A percentile compares a stretch with the other conserved stretches of the same genome.
phyloP scores from a whole-genome alignment of 2,797 vertebrate genomes.

The Sebastes reedi region DNA sequence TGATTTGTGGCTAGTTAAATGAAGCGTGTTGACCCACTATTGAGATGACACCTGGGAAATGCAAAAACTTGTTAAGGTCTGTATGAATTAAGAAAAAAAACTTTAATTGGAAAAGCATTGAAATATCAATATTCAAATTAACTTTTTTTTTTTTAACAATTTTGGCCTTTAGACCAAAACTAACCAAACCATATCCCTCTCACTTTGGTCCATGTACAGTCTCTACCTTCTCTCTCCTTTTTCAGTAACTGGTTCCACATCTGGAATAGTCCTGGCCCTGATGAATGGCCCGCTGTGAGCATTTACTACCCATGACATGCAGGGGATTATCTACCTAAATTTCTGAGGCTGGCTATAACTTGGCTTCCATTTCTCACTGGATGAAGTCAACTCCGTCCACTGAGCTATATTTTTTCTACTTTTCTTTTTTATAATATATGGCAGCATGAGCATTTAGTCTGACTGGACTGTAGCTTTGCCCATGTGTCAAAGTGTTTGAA shows the following conservation, averaged over 20 bases:
- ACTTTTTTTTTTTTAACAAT: background rate
- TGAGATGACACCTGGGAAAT: background rate
- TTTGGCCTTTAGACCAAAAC: background rate
- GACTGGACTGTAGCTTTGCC: background rate
- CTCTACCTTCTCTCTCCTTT: background rate
- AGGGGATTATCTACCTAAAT: slow-evolving; percentile 64
- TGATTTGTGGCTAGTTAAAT: background rate
- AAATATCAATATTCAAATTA: background rate
- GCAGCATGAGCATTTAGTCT: background rate
- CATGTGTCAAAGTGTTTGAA: slow-evolving; percentile 11
- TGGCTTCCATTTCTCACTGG: slow-evolving; percentile 33
- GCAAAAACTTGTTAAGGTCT: background rate
- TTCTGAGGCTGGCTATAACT: slow-evolving; percentile 40
- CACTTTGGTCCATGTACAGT: background rate
- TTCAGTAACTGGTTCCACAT: slow-evolving; percentile 74
- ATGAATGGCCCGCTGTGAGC: slow-evolving; percentile 55
- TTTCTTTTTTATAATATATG: background rate
- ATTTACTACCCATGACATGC: slow-evolving; percentile 67
- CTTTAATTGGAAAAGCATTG: background rate
- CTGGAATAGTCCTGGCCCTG: slow-evolving; percentile 68
- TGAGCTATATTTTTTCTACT: background rate
- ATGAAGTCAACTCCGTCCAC: slow-evolving; percentile 17
- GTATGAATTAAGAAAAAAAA: background rate
- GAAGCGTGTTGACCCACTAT: background rate
- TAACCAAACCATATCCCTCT: background rate